Evolutionary conservation across 2,888 invertebrate genomes (phyloP).

Genomic region (Chymomyza fuscimana): DNA sequence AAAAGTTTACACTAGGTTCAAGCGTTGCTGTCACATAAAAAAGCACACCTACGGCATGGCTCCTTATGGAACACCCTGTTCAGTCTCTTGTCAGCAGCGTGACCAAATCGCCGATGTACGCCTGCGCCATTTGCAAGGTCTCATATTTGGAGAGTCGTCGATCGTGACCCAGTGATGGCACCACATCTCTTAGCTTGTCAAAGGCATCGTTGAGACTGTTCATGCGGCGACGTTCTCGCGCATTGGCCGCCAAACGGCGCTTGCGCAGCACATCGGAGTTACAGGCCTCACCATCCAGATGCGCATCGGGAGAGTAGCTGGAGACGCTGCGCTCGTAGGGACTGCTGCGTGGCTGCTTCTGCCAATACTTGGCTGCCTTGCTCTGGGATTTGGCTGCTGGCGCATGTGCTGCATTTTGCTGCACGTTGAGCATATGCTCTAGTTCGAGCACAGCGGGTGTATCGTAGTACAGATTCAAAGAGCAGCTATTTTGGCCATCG

Average conservation of each 20-base stretch:
- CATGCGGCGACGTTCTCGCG: slow-evolving; percentile 87
- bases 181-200: slow-evolving; percentile 85
- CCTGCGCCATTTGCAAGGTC: slow-evolving; percentile 89
- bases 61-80: neutral
- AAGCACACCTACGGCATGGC: neutral
- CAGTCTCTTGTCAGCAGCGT: slow-evolving; percentile 81
- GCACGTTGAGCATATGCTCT: slow-evolving; percentile 53
- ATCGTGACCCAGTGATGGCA: slow-evolving; percentile 86
- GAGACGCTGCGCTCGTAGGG: slow-evolving; percentile 39
- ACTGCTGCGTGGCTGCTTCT: slow-evolving; percentile 29
- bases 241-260: slow-evolving; percentile 86
- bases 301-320: neutral
- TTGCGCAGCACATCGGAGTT: slow-evolving; percentile 76
- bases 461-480: slow-evolving; percentile 45
- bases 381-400: slow-evolving; percentile 3
- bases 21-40: slow-evolving; percentile 46
- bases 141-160: slow-evolving; percentile 88
- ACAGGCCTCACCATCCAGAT: neutral
- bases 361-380: slow-evolving; percentile 45
- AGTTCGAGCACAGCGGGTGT: slow-evolving; percentile 56
- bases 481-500: slow-evolving; percentile 53
- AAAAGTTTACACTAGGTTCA: slow-evolving; percentile 62
- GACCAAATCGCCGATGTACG: slow-evolving; percentile 85
- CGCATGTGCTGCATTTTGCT: neutral
- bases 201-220: slow-evolving; percentile 88